A percentile compares a stretch with the other conserved stretches of the same genome.
phyloP scores from a whole-genome alignment of 2,113 vertebrate genomes.

The Gymnocephalus cernua region DNA sequence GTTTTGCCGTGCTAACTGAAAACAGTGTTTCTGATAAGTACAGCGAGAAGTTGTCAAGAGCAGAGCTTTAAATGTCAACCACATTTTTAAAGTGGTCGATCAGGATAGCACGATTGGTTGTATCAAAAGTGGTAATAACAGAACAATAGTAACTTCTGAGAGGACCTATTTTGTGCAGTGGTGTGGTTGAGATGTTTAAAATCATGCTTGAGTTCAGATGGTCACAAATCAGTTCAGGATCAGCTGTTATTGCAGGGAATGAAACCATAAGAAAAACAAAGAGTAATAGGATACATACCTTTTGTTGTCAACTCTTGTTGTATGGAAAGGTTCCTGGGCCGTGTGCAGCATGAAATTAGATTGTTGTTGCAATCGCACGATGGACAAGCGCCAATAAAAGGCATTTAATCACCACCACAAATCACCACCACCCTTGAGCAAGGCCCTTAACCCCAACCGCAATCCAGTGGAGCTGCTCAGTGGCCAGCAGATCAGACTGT shows the following conservation, averaged over 20 bases:
- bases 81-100: not conserved
- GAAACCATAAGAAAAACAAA: no score
- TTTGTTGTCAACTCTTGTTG: not conserved
- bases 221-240: not conserved
- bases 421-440: no score
- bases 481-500: no score
- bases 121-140: not conserved
- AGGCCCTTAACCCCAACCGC: no score
- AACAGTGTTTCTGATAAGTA: slow-evolving; percentile 21
- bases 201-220: not conserved
- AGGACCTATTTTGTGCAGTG: not conserved
- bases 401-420: no score
- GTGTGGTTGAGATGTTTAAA: not conserved
- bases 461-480: no score
- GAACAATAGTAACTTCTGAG: not conserved
- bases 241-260: no score
- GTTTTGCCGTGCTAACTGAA: slow-evolving; percentile 53
- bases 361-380: not conserved
- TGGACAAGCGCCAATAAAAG: not conserved
- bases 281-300: no score
- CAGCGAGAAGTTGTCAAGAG: slow-evolving; percentile 9
- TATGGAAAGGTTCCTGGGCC: not conserved
- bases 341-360: not conserved
- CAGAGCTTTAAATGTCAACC: slow-evolving; percentile 10
- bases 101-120: not conserved